A percentile compares a stretch with the other conserved stretches of the same genome.
phyloP scores from a whole-genome alignment of 2,113 vertebrate species.

The Paramisgurnus dabryanus region DNA sequence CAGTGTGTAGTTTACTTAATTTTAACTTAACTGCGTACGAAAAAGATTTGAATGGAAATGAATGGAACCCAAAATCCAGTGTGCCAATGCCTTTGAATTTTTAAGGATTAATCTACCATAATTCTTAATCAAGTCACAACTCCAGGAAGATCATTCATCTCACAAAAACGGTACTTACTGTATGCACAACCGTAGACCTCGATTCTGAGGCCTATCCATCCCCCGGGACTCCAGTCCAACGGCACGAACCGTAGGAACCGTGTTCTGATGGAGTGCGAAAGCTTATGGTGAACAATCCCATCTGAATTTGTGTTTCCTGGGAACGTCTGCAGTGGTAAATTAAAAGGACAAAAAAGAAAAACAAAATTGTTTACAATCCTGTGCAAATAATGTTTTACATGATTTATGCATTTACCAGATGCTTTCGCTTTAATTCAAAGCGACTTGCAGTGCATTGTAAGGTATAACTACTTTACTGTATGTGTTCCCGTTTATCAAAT shows the following conservation, averaged over 20 bases:
- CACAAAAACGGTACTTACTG: conserved; percentile 76
- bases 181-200: conserved; percentile 86
- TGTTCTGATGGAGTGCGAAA: conserved; percentile 77
- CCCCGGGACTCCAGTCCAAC: conserved; percentile 74
- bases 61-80: too few relatives aligned
- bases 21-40: not conserved
- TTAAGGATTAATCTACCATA: too few relatives aligned
- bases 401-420: too few relatives aligned
- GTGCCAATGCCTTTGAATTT: too few relatives aligned
- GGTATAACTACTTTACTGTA: too few relatives aligned
- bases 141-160: too few relatives aligned
- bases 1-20: not conserved
- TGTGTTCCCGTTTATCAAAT: too few relatives aligned
- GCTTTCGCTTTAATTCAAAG: too few relatives aligned
- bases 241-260: conserved; percentile 83
- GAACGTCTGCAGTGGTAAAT: conserved; percentile 70
- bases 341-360: not conserved
- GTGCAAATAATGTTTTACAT: too few relatives aligned
- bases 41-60: too few relatives aligned
- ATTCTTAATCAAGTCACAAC: too few relatives aligned
- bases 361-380: not conserved
- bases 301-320: conserved; percentile 82
- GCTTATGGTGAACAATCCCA: conserved; percentile 78
- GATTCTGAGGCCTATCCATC: conserved; percentile 80
- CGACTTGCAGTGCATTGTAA: too few relatives aligned